These are phyloP conservation scores for Drosophila bunnanda DNA, from an alignment of 2,888 invertebrate species.

Conservation along the genomic window DNA sequence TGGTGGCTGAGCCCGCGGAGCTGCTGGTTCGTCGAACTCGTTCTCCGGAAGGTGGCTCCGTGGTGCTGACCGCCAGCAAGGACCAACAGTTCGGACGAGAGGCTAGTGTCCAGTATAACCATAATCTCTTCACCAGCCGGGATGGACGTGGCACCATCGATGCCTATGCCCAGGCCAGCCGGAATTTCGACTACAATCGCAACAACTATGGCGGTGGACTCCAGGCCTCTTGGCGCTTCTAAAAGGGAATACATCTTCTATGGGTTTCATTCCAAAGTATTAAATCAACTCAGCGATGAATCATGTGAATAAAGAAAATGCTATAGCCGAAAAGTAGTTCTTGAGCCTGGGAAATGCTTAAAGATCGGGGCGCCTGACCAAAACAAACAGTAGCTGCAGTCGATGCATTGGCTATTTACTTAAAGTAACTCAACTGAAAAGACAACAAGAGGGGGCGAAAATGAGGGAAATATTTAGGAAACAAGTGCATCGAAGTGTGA, in stretches of 20 bases:
- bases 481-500: not conserved
- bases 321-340: conserved; percentile 1
- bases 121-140: conserved; percentile 65
- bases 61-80: conserved; percentile 46
- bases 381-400: conserved; percentile 30
- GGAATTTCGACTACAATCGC: conserved; percentile 65
- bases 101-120: conserved; percentile 65
- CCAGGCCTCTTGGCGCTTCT: conserved; percentile 57
- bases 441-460: conserved; percentile 16
- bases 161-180: conserved; percentile 69
- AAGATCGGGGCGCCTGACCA: conserved; percentile 19
- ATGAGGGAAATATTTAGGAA: conserved; percentile 8
- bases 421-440: conserved; percentile 35
- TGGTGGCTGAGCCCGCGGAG: not conserved
- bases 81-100: conserved; percentile 61
- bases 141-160: conserved; percentile 70
- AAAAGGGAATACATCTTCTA: not conserved
- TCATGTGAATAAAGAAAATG: conserved; percentile 21
- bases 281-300: conserved; percentile 13
- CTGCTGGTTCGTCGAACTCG: conserved; percentile 41
- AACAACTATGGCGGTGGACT: conserved; percentile 65
- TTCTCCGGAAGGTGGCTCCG: conserved; percentile 59
- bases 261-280: not conserved
- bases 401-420: conserved; percentile 26
- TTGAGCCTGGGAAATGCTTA: not conserved